Evolutionary conservation across 2,113 vertebrate species (phyloP).

Genomic region (Gymnogyps californianus): DNA sequence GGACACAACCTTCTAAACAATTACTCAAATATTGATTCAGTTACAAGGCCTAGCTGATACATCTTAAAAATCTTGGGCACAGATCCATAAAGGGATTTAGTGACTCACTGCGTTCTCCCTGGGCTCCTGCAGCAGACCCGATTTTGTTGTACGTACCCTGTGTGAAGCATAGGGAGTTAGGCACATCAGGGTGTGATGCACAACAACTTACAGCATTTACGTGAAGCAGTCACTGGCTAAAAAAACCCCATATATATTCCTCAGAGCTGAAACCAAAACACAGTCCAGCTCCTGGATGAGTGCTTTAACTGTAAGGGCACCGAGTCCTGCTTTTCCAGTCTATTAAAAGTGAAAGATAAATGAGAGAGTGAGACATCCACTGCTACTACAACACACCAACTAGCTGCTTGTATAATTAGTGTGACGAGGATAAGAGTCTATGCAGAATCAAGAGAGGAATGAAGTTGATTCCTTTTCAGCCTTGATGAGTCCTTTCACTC

Average conservation of each 20-base stretch:
- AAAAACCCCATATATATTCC: background rate
- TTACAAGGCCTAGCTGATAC: background rate
- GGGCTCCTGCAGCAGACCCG: background rate
- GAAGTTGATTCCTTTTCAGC: background rate
- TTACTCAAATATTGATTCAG: background rate
- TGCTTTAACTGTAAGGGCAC: background rate
- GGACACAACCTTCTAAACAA: background rate
- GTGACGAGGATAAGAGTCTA: accelerated
- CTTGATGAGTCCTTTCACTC: background rate
- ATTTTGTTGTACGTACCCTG: background rate
- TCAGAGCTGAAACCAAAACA: background rate
- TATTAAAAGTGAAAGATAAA: background rate
- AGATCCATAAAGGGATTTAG: background rate
- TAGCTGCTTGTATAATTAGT: background rate
- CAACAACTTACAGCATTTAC: background rate
- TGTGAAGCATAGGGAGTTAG: too few relatives aligned
- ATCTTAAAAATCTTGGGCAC: background rate
- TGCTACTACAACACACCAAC: too few relatives aligned
- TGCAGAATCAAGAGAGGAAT: background rate
- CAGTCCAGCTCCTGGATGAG: background rate
- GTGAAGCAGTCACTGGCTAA: background rate
- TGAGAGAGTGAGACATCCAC: background rate
- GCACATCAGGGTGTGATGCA: background rate
- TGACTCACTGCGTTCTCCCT: background rate
- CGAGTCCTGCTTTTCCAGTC: background rate